Percentiles rank a stretch among this genome's conserved stretches.
These are phyloP conservation scores for Atherix ibis DNA, from an alignment of 2,888 invertebrate species.

Conservation along the genomic window DNA sequence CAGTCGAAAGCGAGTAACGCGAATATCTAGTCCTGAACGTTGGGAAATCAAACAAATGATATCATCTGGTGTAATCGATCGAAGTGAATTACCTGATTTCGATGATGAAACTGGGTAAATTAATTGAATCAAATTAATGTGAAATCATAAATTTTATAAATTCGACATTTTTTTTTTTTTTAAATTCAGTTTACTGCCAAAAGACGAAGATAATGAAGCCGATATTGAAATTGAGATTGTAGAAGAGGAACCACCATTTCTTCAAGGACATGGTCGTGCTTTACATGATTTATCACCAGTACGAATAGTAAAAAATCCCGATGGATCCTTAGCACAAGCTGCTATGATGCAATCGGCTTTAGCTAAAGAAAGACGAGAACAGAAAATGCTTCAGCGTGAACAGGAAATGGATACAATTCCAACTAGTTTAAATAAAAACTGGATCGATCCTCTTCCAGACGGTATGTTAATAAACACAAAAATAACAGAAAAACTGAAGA, in stretches of 20 bases:
- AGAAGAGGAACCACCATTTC: conserved; percentile 95
- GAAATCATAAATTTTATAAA: not conserved
- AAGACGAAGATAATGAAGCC: conserved; percentile 87
- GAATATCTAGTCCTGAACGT: conserved; percentile 89
- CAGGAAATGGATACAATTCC: conserved; percentile 78
- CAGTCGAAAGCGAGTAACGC: conserved; percentile 68
- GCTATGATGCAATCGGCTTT: conserved; percentile 99
- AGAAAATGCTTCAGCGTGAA: conserved; percentile 90
- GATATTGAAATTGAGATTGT: conserved; percentile 97
- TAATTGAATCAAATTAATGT: not conserved
- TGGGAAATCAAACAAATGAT: conserved; percentile 99
- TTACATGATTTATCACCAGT: conserved; percentile 87
- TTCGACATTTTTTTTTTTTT: not conserved
- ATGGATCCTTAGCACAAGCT: conserved; percentile 95
- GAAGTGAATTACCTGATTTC: conserved; percentile 90
- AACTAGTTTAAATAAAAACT: conserved; percentile 74
- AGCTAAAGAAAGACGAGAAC: conserved; percentile 90
- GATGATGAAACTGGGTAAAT: conserved; percentile 84
- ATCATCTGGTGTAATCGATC: conserved; percentile 79
- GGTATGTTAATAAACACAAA: no score
- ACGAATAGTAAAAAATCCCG: conserved; percentile 94
- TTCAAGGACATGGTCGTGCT: conserved; percentile 83
- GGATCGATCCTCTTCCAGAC: conserved; percentile 93
- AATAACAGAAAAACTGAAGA: no score
- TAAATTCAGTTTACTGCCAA: conserved; percentile 51